Conservation (phyloP, 1,140 invertebrate species). For the Campodea augens region DNA sequence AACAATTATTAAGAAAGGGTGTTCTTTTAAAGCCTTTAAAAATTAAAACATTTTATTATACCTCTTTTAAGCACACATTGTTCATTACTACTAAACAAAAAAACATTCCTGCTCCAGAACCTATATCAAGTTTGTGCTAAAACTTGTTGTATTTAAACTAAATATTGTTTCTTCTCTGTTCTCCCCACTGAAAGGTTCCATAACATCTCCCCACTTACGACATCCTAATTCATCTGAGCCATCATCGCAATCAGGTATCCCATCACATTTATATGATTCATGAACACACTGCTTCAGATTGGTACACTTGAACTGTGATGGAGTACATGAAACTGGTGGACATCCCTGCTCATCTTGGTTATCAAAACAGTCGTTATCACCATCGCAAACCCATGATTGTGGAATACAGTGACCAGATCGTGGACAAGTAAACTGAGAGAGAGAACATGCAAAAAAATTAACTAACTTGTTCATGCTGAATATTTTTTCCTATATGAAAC, state of each 20-base stretch:
- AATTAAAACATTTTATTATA: no score
- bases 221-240: slow-evolving; percentile 77
- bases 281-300: slow-evolving; percentile 81
- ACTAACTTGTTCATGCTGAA: no score
- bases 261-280: slow-evolving; percentile 85
- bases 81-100: no score
- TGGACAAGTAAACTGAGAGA: slow-evolving; percentile 72
- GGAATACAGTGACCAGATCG: slow-evolving; percentile 91
- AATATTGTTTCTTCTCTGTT: no score
- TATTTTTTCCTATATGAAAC: neutral
- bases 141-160: no score
- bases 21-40: no score
- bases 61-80: no score
- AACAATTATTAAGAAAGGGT: no score
- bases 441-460: no score
- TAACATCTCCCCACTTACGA: slow-evolving; percentile 28
- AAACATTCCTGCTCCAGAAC: no score
- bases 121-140: no score
- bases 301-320: slow-evolving; percentile 83
- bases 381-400: slow-evolving; percentile 52
- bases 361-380: slow-evolving; percentile 93
- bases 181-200: no score
- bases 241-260: slow-evolving; percentile 78
- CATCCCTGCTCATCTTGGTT: slow-evolving; percentile 93
- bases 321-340: slow-evolving; percentile 79